These are phyloP conservation scores for Epinephelus fuscoguttatus DNA, from an alignment of 2,113 vertebrate genomes.

Conservation along the genomic window DNA sequence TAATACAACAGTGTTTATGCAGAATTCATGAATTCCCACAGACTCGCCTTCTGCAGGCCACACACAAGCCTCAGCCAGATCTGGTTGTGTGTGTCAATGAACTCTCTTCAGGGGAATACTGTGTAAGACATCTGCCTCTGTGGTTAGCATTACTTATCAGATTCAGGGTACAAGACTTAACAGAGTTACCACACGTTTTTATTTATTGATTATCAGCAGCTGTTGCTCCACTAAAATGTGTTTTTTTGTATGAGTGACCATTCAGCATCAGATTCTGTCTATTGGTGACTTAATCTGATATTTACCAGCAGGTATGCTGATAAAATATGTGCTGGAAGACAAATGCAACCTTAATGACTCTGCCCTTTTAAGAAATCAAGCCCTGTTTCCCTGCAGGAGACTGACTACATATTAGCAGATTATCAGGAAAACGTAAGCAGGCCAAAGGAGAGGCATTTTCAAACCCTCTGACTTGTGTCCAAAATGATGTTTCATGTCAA, in stretches of 20 bases:
- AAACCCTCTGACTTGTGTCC: constrained; percentile 21
- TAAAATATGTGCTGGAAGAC: background rate
- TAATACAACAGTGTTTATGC: constrained; percentile 24
- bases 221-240: background rate
- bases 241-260: background rate
- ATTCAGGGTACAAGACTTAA: constrained; percentile 3
- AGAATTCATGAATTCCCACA: constrained; percentile 31
- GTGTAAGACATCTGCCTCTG: constrained; percentile 26
- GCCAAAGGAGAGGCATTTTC: constrained; percentile 21
- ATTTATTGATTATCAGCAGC: constrained; percentile 19
- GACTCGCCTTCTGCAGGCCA: background rate
- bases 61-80: constrained; percentile 28
- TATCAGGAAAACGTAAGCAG: constrained; percentile 1
- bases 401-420: background rate
- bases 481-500: constrained; percentile 33
- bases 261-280: background rate
- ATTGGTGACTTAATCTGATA: background rate
- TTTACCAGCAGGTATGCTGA: background rate
- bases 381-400: background rate
- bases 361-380: background rate
- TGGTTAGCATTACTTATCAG: constrained; percentile 27
- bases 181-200: background rate
- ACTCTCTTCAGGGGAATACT: constrained; percentile 27
- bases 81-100: constrained; percentile 16
- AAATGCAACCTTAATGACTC: background rate